phyloP scores from a whole-genome alignment of 2,113 vertebrate species.

The Cephalopholis sonnerati region DNA sequence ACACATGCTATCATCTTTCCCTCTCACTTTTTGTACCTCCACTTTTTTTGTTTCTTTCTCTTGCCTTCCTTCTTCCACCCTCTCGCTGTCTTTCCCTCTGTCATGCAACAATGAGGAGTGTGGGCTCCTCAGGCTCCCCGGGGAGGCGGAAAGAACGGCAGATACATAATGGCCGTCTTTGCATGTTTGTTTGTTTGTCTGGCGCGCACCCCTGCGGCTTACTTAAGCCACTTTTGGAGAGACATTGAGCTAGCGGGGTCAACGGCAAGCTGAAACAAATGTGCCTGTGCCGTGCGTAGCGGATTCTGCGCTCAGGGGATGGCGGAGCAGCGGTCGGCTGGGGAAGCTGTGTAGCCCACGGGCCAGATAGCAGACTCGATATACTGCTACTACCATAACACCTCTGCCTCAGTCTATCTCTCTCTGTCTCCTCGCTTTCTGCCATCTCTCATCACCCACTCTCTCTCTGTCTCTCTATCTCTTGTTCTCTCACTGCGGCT shows the following conservation, averaged over 20 bases:
- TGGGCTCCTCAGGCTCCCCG: constrained; percentile 47
- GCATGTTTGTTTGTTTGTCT: constrained; percentile 68
- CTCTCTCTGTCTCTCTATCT: constrained; percentile 19
- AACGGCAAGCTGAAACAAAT: constrained; percentile 55
- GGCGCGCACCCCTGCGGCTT: constrained; percentile 49
- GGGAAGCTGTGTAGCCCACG: constrained; percentile 52
- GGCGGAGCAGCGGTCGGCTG: constrained; percentile 29
- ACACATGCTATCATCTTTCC: constrained; percentile 23
- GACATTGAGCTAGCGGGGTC: constrained; percentile 58
- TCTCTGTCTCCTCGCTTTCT: constrained; percentile 35
- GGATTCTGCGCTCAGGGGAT: constrained; percentile 44
- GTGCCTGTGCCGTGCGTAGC: constrained; percentile 15
- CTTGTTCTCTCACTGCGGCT: constrained; percentile 32
- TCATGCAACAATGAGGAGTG: constrained; percentile 38
- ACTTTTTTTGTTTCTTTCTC: constrained; percentile 1
- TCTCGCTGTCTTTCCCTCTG: constrained; percentile 23
- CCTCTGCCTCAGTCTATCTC: constrained; percentile 41
- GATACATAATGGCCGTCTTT: constrained; percentile 53
- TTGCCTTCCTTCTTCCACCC: constrained; percentile 4
- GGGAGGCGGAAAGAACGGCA: constrained; percentile 35
- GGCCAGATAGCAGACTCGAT: constrained; percentile 66
- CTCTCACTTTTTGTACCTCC: constrained; percentile 12
- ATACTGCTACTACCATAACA: constrained; percentile 53
- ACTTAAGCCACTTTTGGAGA: constrained; percentile 67
- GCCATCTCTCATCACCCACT: constrained; percentile 59